Percentiles rank a stretch among this genome's conserved stretches.
Conservation (phyloP, 2,113 vertebrate genomes). For the Hippocampus comes region DNA sequence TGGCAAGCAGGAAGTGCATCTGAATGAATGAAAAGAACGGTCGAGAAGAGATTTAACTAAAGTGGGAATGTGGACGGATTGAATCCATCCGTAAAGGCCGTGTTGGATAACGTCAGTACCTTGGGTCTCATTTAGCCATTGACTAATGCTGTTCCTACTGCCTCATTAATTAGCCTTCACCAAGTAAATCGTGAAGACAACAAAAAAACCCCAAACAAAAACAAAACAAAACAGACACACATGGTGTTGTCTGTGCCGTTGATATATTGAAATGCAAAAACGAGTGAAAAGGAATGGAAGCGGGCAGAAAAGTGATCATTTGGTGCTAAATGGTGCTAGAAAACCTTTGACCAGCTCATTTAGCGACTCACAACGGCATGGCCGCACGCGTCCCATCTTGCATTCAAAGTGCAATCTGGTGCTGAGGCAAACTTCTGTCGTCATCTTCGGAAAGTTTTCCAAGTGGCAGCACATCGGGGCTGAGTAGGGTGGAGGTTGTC, state of each 20-base stretch:
- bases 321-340: constrained; percentile 53
- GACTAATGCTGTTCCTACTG: constrained; percentile 33
- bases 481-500: constrained; percentile 45
- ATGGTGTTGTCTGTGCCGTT: constrained; percentile 29
- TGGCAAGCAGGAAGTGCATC: constrained; percentile 7
- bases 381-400: constrained; percentile 20
- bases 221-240: constrained; percentile 3
- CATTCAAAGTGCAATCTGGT: constrained; percentile 36
- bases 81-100: constrained; percentile 29
- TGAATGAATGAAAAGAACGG: constrained; percentile 15
- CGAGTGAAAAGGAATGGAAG: constrained; percentile 43
- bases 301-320: constrained; percentile 55
- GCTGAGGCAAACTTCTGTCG: constrained; percentile 47
- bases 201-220: not conserved
- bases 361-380: constrained; percentile 38
- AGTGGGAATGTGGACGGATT: constrained; percentile 25
- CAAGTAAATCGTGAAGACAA: constrained; percentile 27
- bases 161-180: constrained; percentile 60
- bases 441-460: constrained; percentile 63
- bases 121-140: constrained; percentile 39
- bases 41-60: constrained; percentile 31
- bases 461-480: constrained; percentile 45
- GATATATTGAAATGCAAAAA: constrained; percentile 39
- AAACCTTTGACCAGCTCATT: constrained; percentile 50
- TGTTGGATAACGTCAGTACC: constrained; percentile 31